Percentiles rank a stretch among this genome's conserved stretches.
Conservation (phyloP, 2,113 vertebrate species). For the Galemys pyrenaicus region DNA sequence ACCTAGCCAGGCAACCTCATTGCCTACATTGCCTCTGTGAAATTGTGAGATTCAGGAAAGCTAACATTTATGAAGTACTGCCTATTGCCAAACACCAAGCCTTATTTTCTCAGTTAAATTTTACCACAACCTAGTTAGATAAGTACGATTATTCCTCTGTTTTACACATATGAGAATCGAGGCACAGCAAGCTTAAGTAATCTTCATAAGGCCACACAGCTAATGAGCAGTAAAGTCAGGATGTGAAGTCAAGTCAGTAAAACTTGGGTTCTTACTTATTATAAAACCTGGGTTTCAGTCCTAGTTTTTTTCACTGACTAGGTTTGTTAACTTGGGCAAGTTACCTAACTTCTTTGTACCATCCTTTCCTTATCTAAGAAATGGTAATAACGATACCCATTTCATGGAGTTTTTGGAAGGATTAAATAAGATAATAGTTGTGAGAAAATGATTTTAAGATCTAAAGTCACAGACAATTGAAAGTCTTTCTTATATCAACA, state of each 20-base stretch:
- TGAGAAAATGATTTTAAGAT: slow-evolving; percentile 13
- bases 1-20: neutral
- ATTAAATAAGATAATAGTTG: slow-evolving; percentile 38
- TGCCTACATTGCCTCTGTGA: neutral
- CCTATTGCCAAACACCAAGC: neutral
- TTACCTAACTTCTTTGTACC: slow-evolving; percentile 24
- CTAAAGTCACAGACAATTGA: neutral
- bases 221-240: neutral
- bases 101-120: neutral
- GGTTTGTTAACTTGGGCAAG: neutral
- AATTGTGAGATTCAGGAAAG: neutral
- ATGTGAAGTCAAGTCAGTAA: neutral
- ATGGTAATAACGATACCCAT: neutral
- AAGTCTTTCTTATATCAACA: neutral
- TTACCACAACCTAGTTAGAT: neutral
- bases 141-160: neutral
- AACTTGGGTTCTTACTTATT: neutral
- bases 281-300: neutral
- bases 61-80: slow-evolving; percentile 24
- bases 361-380: slow-evolving; percentile 1
- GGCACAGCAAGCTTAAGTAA: neutral
- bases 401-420: neutral
- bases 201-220: neutral
- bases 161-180: slow-evolving; percentile 10
- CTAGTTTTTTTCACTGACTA: neutral